Percentiles rank a stretch among this genome's conserved stretches.
Evolutionary conservation across 2,888 invertebrate genomes (phyloP).

Genomic region (Phyto melanocephala): DNA sequence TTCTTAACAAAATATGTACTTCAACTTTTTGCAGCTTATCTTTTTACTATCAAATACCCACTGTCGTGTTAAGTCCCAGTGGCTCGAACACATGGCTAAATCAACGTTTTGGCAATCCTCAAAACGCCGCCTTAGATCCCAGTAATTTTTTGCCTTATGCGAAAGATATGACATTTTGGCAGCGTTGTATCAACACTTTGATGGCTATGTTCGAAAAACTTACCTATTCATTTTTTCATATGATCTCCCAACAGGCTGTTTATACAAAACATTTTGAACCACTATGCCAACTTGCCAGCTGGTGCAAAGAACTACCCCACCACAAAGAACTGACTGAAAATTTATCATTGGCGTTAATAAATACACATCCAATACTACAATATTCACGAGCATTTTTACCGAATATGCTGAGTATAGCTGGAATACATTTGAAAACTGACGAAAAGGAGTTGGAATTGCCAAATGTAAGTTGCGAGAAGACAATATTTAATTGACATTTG

Average conservation of each 20-base stretch:
- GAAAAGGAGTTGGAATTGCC: slow-evolving; percentile 67
- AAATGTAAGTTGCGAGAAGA: slow-evolving; percentile 66
- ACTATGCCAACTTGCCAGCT: slow-evolving; percentile 68
- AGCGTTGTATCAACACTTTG: slow-evolving; percentile 78
- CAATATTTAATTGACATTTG: not conserved
- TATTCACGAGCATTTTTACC: slow-evolving; percentile 77
- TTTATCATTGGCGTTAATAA: slow-evolving; percentile 76
- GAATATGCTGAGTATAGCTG: slow-evolving; percentile 77
- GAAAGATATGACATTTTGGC: slow-evolving; percentile 78
- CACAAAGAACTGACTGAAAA: slow-evolving; percentile 76
- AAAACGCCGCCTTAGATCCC: slow-evolving; percentile 79
- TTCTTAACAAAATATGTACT: not conserved
- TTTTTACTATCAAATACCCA: slow-evolving; percentile 75
- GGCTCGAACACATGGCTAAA: slow-evolving; percentile 79
- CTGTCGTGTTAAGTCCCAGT: slow-evolving; percentile 77
- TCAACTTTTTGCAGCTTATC: slow-evolving; percentile 71
- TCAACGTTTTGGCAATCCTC: slow-evolving; percentile 79
- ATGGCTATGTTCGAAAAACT: slow-evolving; percentile 76
- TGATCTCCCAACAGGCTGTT: slow-evolving; percentile 77
- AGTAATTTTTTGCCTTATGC: slow-evolving; percentile 78
- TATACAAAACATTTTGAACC: slow-evolving; percentile 75
- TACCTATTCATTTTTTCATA: slow-evolving; percentile 77
- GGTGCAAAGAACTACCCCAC: slow-evolving; percentile 71
- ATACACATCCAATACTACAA: slow-evolving; percentile 76
- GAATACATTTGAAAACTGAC: slow-evolving; percentile 70